These are phyloP conservation scores for Lophura swinhoii DNA, from an alignment of 2,797 vertebrate genomes.

Conservation along the genomic window DNA sequence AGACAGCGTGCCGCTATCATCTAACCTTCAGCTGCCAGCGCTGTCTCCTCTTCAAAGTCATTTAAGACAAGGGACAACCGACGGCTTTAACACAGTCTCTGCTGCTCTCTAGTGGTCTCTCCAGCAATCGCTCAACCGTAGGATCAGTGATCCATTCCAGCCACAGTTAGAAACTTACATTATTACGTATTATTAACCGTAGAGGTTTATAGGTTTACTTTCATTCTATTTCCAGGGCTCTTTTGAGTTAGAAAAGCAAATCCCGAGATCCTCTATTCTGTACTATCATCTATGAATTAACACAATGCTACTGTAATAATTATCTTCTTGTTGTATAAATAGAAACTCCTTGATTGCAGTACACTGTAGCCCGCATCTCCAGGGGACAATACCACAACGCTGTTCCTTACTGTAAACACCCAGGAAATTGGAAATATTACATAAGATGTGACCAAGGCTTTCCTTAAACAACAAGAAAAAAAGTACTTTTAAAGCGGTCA, in stretches of 20 bases:
- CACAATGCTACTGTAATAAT: not conserved
- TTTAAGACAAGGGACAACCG: rapidly evolving
- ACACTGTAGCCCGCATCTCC: not conserved
- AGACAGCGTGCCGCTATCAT: not conserved
- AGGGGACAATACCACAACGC: rapidly evolving
- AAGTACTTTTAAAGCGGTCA: not conserved
- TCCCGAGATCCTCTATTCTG: not conserved
- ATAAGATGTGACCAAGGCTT: not conserved
- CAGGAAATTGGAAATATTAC: not conserved
- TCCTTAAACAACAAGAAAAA: not conserved
- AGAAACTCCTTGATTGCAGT: not conserved
- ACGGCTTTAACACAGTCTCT: constrained; percentile 64
- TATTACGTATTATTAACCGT: rapidly evolving
- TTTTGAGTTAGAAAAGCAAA: not conserved
- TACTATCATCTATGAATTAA: not conserved
- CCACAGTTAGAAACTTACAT: rapidly evolving
- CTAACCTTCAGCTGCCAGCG: not conserved
- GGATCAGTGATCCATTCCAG: rapidly evolving
- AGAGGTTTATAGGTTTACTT: rapidly evolving
- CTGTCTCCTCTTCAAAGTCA: not conserved
- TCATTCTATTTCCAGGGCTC: not conserved
- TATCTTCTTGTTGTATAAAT: not conserved
- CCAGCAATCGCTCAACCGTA: not conserved
- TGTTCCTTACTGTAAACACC: not conserved
- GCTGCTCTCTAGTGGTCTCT: constrained; percentile 70